Percentiles rank a stretch among this genome's conserved stretches.
Evolutionary conservation across 2,888 invertebrate genomes (phyloP).

Genomic region (Ophonus ardosiacus): DNA sequence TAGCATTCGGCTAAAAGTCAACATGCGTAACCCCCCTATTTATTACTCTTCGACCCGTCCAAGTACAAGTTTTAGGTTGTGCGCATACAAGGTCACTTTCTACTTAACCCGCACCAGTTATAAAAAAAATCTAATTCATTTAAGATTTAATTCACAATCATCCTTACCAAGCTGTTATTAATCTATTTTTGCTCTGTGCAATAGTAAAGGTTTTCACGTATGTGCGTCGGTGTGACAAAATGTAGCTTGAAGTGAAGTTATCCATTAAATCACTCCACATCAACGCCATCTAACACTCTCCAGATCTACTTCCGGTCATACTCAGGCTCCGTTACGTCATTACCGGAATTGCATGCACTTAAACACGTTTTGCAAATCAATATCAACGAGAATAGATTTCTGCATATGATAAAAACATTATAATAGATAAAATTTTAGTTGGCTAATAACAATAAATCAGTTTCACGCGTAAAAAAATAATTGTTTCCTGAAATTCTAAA

Average conservation of each 20-base stretch:
- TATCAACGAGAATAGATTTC: neutral
- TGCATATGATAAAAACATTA: neutral
- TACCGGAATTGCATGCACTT: neutral
- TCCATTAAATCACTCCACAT: constrained; percentile 19
- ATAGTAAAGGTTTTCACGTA: neutral
- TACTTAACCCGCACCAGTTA: no score
- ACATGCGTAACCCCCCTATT: no score
- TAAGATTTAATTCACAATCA: no score
- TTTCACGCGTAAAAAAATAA: neutral
- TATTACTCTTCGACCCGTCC: no score
- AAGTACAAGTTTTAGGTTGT: no score
- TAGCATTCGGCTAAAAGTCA: no score
- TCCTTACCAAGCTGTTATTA: neutral
- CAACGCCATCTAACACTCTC: neutral
- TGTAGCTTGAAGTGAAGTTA: neutral
- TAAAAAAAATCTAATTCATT: no score
- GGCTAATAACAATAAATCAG: neutral
- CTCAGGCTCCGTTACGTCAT: neutral
- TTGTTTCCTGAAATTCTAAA: no score
- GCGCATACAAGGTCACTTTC: no score
- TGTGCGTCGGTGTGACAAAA: neutral
- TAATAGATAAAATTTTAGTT: neutral
- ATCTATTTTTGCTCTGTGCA: neutral
- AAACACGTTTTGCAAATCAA: constrained; percentile 7
- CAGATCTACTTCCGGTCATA: neutral